Percentiles rank a stretch among this genome's conserved stretches.
phyloP scores from a whole-genome alignment of 2,888 invertebrate species.

The Chironomus tentans region DNA sequence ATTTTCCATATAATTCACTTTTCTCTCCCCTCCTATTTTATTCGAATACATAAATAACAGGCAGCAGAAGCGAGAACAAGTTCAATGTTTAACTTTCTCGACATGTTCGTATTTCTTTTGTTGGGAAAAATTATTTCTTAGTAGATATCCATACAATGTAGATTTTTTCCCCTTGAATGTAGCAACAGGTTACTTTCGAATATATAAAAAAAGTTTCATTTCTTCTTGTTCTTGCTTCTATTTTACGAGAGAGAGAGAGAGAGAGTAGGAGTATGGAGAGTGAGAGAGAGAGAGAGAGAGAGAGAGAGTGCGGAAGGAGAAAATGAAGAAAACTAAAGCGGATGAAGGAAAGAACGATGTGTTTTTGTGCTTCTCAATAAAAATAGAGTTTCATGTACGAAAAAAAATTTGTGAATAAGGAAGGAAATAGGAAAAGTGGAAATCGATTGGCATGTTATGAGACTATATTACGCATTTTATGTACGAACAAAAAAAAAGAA shows the following conservation, averaged over 20 bases:
- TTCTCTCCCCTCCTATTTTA: too few species aligned
- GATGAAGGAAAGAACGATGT: background rate
- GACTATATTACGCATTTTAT: background rate
- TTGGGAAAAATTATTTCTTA: too few species aligned
- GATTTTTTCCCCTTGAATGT: too few species aligned
- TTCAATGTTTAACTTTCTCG: background rate
- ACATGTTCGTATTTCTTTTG: background rate
- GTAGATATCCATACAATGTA: too few species aligned
- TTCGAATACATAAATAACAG: background rate
- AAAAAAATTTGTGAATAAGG: background rate
- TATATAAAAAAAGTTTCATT: background rate
- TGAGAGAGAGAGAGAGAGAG: background rate
- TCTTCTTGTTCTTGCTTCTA: background rate
- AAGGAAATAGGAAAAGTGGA: background rate
- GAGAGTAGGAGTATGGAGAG: background rate
- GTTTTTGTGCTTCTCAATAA: background rate
- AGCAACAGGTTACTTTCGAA: background rate
- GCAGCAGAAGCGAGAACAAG: background rate
- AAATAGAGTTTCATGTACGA: background rate
- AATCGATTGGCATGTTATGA: background rate
- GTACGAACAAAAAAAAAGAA: background rate
- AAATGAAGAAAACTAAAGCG: background rate
- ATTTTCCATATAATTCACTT: too few species aligned
- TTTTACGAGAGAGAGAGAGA: background rate
- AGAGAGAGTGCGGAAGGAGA: background rate